Evolutionary conservation across 2,113 vertebrate species (phyloP).

Genomic region (Stegostoma tigrinum): DNA sequence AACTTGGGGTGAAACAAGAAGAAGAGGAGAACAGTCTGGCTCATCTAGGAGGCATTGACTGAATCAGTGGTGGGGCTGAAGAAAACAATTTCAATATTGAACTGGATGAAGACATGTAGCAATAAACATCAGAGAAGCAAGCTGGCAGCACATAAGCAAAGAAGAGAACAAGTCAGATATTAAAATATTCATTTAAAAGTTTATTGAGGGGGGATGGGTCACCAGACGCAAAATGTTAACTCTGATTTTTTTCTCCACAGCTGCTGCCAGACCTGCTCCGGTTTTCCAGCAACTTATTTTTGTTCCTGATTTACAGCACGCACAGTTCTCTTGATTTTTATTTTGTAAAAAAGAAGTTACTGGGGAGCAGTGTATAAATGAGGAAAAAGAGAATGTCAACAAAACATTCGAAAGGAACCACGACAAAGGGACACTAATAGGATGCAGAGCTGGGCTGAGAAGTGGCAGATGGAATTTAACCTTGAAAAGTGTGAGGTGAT

Average conservation of each 20-base stretch:
- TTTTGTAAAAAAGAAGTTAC: not conserved
- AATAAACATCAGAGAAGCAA: not conserved
- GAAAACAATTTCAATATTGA: not conserved
- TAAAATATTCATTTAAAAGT: not conserved
- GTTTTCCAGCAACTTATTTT: no score
- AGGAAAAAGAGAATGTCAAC: not conserved
- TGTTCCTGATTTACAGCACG: no score
- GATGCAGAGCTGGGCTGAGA: no score
- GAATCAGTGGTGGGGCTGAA: not conserved
- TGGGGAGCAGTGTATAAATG: not conserved
- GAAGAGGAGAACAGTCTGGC: not conserved
- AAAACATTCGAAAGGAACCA: not conserved
- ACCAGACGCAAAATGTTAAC: no score
- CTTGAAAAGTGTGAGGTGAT: no score
- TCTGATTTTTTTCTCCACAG: no score
- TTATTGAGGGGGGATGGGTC: no score
- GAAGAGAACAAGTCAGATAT: not conserved
- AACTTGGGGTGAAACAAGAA: not conserved
- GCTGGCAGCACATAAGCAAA: not conserved
- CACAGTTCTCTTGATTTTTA: no score
- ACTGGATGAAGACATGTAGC: not conserved
- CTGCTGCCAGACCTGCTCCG: no score
- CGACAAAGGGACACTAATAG: no score
- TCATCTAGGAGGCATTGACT: not conserved
- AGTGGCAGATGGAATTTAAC: no score